Percentiles rank a stretch among this genome's conserved stretches.
Evolutionary conservation across 1,140 invertebrate genomes (phyloP).

Genomic region (Nebria ingens): DNA sequence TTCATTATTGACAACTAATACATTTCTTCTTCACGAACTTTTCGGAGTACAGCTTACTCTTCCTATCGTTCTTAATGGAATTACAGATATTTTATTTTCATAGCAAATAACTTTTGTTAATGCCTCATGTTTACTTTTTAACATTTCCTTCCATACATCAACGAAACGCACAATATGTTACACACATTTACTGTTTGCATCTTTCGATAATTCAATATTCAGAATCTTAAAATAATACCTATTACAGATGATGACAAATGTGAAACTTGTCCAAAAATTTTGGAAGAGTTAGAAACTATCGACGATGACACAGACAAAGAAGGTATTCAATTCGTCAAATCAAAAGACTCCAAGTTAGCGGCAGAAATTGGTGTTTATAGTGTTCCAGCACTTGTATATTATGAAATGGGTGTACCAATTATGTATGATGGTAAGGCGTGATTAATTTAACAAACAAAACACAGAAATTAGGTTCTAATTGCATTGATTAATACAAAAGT

Average conservation of each 20-base stretch:
- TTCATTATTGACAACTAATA: no score
- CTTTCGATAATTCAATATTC: no score
- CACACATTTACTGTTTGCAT: no score
- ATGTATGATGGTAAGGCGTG: slow-evolving; percentile 81
- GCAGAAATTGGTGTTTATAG: slow-evolving; percentile 85
- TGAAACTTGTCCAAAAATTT: slow-evolving; percentile 66
- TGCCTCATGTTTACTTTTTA: no score
- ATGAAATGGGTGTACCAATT: slow-evolving; percentile 85
- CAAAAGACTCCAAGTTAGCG: slow-evolving; percentile 78
- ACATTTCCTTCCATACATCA: no score
- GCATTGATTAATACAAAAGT: slow-evolving; percentile 14
- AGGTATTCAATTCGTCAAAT: slow-evolving; percentile 83
- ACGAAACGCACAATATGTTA: no score
- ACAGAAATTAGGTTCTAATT: slow-evolving; percentile 12
- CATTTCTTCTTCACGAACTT: no score
- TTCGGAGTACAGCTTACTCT: no score
- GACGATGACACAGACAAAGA: slow-evolving; percentile 88
- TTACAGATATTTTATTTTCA: no score
- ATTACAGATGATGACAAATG: slow-evolving; percentile 83
- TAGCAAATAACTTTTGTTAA: no score
- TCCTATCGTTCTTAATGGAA: no score
- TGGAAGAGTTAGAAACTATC: slow-evolving; percentile 86
- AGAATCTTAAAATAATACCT: no score
- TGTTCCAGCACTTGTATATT: slow-evolving; percentile 82
- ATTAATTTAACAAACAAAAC: not conserved